Evolutionary conservation across 2,113 vertebrate species (phyloP), one percentile per base, ranked within the genome.

Genomic region (Actenoides lindsayi): DNA sequence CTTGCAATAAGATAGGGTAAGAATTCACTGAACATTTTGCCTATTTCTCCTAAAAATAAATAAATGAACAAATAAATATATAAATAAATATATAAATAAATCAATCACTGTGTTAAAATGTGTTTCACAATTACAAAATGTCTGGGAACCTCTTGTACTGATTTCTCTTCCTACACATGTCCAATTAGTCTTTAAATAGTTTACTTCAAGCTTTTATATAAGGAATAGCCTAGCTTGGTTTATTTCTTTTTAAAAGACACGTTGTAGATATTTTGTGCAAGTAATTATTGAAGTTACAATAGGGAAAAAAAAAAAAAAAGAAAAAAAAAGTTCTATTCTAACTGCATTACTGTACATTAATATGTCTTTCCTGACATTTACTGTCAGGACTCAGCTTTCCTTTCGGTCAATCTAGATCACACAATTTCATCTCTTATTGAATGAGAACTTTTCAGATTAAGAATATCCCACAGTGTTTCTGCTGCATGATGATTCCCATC

Each of bases 341-440:
- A 53, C 37, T 88, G 77, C 59, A 87, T 94, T 90, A 76, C 69
- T 78, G 71, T 75, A 71, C 87, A 74, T 91, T 73, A 94, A 78
- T 89, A 53, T 73, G 93, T 83, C 64, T 87, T 91, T 79, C 74
- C 77, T 91, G 91, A 94, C 92, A 87, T 95, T 97, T 97, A 94
- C 77, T 96, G 90, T 89, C 75, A 93, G 82, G 90, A 89, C 46
- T 91, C 88, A 95, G 73, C 96, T 94, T 94, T 89, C 75, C 76
- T 93, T 94, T 83, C 13, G 31, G 88, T 93, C 91, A 96, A 37
- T 56, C 75, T 75, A 80, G 88, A 75, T 90, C 37, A 70, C 48
- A 71, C 77, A 92, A 81, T 85, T 92, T 93, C 96, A 60, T 68
- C 79, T 94, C 33, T 64, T 73, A 81, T 42, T 85, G 86, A 71